Base-by-base conservation (phyloP, 2,888 invertebrate genomes). In the Agriopis aurantiaria region DNA sequence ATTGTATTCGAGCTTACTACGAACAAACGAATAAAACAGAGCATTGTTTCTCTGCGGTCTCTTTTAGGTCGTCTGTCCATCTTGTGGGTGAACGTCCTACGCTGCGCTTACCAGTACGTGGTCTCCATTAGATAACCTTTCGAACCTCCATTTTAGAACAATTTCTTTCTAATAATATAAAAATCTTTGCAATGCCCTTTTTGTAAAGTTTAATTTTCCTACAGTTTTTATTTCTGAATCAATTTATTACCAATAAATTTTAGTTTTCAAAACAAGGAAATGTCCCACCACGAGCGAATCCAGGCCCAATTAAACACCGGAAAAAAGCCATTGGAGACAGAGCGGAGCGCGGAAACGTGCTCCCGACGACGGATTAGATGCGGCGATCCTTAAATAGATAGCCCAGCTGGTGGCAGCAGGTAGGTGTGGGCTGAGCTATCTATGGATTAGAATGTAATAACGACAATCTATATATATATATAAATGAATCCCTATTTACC, bases 321-420 rank as follows among this genome's bases (percentile, higher is more conserved):
- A 76, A 73, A 76, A 72, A 76, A 75, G 65, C 57, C 40, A 74
- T 73, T 45, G 69, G 62, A 63, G 48, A 66, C 63, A 56, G 62
- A 65, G 58, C 52, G 55, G 61, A 40, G 57, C 53, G 68, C 71
- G 75, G 75, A 76, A 70, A 66, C 33, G 58, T 8, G 53, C 51
- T 49, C 33, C 64, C 53, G 63, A 55, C 52, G 52, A 49, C 64
- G 68, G 58, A 60, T 64, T 65, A 57, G 61, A 65, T 8, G 59
- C 51, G 57, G 65, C 10, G 72, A 69, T 77, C 75, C 75, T 73
- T 76, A 76, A 78, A 77, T 77, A 77, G 78, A 75, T 72, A 65
- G 46, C 71, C 49, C 64, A 43, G 55, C 43, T 49, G 60, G 51
- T 41, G 53, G 3, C n/a, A 0, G 40, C 55, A 55, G 55, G 55